Evolutionary conservation across 1,140 invertebrate species (phyloP), one percentile per base, ranked within the genome.

Genomic region (Pseudomyrmex pallidus): DNA sequence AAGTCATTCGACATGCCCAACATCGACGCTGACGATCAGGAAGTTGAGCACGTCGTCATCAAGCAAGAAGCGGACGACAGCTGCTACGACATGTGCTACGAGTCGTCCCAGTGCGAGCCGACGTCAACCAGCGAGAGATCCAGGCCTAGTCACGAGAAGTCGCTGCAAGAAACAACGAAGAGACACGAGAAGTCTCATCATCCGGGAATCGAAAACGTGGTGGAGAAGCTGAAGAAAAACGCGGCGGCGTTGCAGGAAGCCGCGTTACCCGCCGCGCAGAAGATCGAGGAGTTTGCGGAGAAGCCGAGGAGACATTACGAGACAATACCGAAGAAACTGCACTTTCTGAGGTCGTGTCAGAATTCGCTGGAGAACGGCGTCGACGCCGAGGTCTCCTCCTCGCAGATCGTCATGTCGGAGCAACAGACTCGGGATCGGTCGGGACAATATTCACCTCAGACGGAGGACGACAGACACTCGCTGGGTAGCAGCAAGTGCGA

Each of bases 211-310:
- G 93, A 94, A 50, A 94, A 94, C 48, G 93, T 94, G 12, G 93
- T 94, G 0, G 93, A 94, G 68, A 94, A 94, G 57, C 35, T 94
- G 54, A 94, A 94, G 64, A 94, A 94, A 59, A 93, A 93, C 48
- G 92, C 92, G 13, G 92, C 89, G 0, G 89, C 90, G 0, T 8
- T 90, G 25, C 87, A 92, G 4, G 91, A 91, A 44, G 50, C 72
- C 12, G 13, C 74, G n/a, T 9, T 44, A 20, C 54, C 83, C 0
- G 10, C 12, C 0, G 2, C 13, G 0, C 83, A 61, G 9, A 88
- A 72, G 44, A 9, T 64, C 4, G 86, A 88, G 1, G 78, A 87
- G 0, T 67, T 46, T 17, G 46, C 4, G 15, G 85, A 87, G 8
- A 67, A 70, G 3, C 68, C 68, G 17, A 59, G 67, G 0, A 89